Evolutionary conservation across 2,113 vertebrate genomes (phyloP), one percentile per base, ranked within the genome.

Genomic region (Periophthalmus modestus): DNA sequence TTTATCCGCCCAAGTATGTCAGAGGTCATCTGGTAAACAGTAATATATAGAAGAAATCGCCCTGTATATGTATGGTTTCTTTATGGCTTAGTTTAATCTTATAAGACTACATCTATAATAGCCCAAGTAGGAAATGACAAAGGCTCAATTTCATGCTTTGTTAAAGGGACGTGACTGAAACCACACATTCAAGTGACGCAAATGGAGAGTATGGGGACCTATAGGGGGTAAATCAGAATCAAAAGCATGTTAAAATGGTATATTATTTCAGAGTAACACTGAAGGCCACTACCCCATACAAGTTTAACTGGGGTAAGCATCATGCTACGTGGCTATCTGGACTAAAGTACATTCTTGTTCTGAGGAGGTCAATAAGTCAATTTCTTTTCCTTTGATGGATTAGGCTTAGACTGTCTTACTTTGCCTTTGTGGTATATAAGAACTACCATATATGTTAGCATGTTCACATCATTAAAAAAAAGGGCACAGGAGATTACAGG

Each of bases 81-180:
- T 11, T 71, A 77, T 69, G 71, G 74, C 69, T 77, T 78, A 73
- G 73, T 63, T 33, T 87, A 80, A 90, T 86, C 79, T 73, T 33
- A 73, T 81, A 70, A 86, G 61, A 50, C 62, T 76, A 28, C 63
- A 71, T 33, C 43, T 76, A 87, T 69, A 77, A 82, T 18, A 85
- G 79, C 11, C 72, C 72, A 52, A 55, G 43, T 81, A 87, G 23
- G 84, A 88, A 74, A 79, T 59, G 43, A 69, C 72, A 78, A 81
- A 73, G 55, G 50, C 69, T 57, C 65, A 65, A 39, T 21, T 43
- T 47, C 9, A 7, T 69, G 72, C 21, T 4, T 33, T 62, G 63
- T 46, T 58, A 43, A 68, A 21, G 61, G 77, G n/a, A 50, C 14
- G 4, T 66, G 78, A 81, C 63, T 73, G 24, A 73, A 81, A 69